phyloP scores from a whole-genome alignment of 2,797 vertebrate genomes.

The Cossypha dichroa region DNA sequence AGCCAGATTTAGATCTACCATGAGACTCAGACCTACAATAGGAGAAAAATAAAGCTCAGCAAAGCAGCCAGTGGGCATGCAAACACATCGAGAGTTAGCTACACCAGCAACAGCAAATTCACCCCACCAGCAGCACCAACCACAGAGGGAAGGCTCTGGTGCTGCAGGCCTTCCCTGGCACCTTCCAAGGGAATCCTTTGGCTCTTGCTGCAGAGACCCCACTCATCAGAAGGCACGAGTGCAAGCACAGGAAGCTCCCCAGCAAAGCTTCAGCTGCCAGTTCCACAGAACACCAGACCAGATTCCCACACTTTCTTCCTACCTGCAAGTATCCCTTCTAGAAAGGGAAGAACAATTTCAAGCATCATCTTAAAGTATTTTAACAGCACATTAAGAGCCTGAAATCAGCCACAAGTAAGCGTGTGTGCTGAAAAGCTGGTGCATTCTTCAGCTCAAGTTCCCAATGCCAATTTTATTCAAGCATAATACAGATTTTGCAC shows the following conservation, averaged over 20 bases:
- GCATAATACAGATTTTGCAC: neutral
- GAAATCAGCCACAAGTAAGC: neutral
- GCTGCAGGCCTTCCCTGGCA: neutral
- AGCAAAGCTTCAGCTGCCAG: conserved; percentile 31
- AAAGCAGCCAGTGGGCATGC: conserved; percentile 45
- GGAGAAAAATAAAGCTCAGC: conserved; percentile 67
- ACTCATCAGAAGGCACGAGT: neutral
- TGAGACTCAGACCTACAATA: conserved; percentile 70
- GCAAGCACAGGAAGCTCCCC: neutral
- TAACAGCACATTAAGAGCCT: neutral
- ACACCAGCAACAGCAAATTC: neutral
- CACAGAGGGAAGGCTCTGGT: neutral
- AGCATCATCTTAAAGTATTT: neutral
- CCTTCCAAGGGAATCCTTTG: neutral
- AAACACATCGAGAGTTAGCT: neutral
- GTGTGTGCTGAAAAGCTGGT: neutral
- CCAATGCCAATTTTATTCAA: neutral
- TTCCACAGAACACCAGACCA: neutral
- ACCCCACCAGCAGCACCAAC: neutral
- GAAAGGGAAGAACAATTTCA: neutral
- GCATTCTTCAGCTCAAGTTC: neutral
- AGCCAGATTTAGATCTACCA: conserved; percentile 74
- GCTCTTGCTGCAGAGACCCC: neutral
- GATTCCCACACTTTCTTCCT: neutral
- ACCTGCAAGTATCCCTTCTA: neutral